Conservation (phyloP, 2,888 invertebrate genomes). For the Drosophila gaucha region DNA sequence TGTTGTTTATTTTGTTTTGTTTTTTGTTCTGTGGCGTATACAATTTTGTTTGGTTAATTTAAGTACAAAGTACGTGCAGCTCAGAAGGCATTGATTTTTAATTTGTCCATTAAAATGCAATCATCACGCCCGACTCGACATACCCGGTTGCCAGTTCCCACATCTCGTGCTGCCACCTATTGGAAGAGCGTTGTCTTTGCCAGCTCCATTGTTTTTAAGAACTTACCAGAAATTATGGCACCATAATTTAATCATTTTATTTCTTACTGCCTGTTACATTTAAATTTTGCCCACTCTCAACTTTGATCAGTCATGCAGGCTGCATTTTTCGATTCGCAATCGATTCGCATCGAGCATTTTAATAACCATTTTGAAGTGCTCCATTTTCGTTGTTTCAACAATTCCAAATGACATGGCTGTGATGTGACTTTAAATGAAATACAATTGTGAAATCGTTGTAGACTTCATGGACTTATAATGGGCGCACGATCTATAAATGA, state of each 20-base stretch:
- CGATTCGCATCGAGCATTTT: conserved; percentile 62
- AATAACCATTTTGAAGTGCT: conserved; percentile 51
- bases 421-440: conserved; percentile 46
- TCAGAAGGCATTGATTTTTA: conserved; percentile 79
- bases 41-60: conserved; percentile 66
- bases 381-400: conserved; percentile 61
- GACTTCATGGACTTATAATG: not conserved
- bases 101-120: conserved; percentile 83
- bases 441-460: conserved; percentile 24
- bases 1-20: conserved; percentile 6
- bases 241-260: conserved; percentile 63
- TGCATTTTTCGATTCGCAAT: conserved; percentile 53
- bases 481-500: not conserved
- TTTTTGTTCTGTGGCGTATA: conserved; percentile 27
- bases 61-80: conserved; percentile 74
- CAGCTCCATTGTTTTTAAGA: conserved; percentile 40
- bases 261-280: conserved; percentile 36
- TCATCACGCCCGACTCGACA: conserved; percentile 69
- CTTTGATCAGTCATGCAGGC: conserved; percentile 61
- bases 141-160: conserved; percentile 27
- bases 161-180: not conserved
- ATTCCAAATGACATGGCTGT: conserved; percentile 55
- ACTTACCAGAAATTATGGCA: conserved; percentile 58
- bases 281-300: conserved; percentile 53
- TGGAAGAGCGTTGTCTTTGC: conserved; percentile 5